Percentiles rank a stretch among this genome's conserved stretches.
Conservation (phyloP, 2,797 vertebrate species). For the Tympanoctomys barrerae region DNA sequence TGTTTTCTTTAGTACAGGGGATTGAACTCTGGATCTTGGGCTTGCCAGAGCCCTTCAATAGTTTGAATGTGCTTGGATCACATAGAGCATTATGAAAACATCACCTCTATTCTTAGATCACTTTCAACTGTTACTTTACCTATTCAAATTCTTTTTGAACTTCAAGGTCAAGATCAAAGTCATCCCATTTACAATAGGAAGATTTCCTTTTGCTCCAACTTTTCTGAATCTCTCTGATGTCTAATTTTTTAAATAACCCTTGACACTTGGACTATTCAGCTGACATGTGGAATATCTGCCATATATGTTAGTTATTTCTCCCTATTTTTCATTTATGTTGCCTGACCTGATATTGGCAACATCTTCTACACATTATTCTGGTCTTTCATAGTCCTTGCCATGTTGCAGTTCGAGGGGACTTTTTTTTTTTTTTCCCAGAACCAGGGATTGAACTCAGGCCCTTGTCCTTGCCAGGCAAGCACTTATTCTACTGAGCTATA, state of each 20-base stretch:
- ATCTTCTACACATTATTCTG: background rate
- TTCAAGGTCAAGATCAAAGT: slow-evolving; percentile 37
- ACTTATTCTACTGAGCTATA: no score
- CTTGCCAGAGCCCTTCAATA: background rate
- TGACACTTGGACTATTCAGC: background rate
- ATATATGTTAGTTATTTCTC: background rate
- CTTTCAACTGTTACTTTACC: background rate
- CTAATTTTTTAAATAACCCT: background rate
- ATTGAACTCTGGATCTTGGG: no score
- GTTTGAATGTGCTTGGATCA: background rate
- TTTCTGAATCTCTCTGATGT: background rate
- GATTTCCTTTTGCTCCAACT: background rate
- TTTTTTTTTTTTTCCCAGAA: background rate
- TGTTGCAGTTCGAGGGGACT: background rate
- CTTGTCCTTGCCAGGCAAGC: no score
- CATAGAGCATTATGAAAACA: background rate
- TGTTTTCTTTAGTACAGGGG: background rate
- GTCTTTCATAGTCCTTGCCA: background rate
- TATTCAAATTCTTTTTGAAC: slow-evolving; percentile 20
- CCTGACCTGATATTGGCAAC: background rate
- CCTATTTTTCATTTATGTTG: background rate
- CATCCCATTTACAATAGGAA: background rate
- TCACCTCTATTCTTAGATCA: slow-evolving; percentile 4
- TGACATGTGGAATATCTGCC: background rate
- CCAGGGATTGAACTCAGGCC: no score